Evolutionary conservation across 2,797 vertebrate species (phyloP).

Genomic region (Alexandromys oeconomus): DNA sequence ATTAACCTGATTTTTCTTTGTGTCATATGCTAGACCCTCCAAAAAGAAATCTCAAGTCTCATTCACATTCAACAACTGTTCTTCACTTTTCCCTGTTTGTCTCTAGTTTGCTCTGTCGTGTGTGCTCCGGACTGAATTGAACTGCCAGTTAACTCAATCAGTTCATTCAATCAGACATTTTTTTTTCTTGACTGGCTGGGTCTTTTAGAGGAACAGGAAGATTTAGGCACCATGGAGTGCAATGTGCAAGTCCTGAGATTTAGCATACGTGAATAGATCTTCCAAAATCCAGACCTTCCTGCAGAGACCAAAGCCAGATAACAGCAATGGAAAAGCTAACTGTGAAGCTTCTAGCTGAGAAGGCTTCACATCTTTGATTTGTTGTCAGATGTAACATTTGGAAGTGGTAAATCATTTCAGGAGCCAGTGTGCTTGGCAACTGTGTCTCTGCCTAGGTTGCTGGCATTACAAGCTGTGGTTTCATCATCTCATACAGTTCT

Average conservation of each 20-base stretch:
- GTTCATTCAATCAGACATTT: conserved; percentile 18
- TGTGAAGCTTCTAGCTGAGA: conserved; percentile 63
- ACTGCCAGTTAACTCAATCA: background rate
- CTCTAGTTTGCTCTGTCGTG: background rate
- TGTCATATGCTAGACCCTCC: background rate
- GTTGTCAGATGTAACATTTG: conserved; percentile 79
- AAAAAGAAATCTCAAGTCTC: background rate
- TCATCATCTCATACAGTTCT: conserved; percentile 75
- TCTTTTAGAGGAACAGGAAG: conserved; percentile 11
- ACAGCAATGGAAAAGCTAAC: conserved; percentile 35
- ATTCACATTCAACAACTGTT: background rate
- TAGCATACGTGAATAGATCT: background rate
- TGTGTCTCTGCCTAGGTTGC: conserved; percentile 70
- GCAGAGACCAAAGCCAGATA: conserved; percentile 36
- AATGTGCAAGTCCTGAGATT: background rate
- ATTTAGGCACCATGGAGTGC: background rate
- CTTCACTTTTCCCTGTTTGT: background rate
- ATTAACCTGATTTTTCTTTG: conserved; percentile 3
- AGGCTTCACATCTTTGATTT: conserved; percentile 63
- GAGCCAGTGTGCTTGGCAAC: conserved; percentile 72
- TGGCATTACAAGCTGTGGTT: conserved; percentile 73
- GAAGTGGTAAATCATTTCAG: conserved; percentile 77
- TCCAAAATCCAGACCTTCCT: background rate
- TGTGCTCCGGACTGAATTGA: background rate
- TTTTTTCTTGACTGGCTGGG: background rate